phyloP scores from a whole-genome alignment of 2,888 invertebrate genomes.

The Gnatocerus cornutus region DNA sequence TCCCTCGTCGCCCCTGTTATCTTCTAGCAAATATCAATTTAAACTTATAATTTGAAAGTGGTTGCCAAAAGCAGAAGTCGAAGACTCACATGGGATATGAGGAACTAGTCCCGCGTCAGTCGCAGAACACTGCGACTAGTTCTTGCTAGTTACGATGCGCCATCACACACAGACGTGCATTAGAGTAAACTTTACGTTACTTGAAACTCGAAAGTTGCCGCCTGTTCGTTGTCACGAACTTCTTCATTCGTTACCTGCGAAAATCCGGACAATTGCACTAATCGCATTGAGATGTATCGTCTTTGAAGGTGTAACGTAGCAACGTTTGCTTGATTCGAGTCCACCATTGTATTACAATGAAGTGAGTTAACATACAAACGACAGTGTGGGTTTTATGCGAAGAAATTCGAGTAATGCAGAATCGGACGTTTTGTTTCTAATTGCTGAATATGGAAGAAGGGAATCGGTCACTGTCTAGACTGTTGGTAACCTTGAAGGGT shows the following conservation, averaged over 20 bases:
- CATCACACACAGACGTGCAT: conserved; percentile 52
- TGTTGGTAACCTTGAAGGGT: conserved; percentile 13
- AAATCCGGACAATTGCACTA: conserved; percentile 7
- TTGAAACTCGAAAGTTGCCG: conserved; percentile 23
- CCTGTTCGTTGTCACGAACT: conserved; percentile 43
- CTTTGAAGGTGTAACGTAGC: conserved; percentile 5
- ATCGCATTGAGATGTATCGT: conserved; percentile 38
- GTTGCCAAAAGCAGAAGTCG: conserved; percentile 43
- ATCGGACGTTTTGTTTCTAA: background rate
- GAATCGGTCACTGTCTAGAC: conserved; percentile 20
- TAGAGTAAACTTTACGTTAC: conserved; percentile 36
- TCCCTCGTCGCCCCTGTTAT: background rate
- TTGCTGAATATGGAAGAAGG: conserved; percentile 16
- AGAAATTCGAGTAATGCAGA: conserved; percentile 18
- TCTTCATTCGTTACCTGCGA: conserved; percentile 18
- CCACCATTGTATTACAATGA: conserved; percentile 55
- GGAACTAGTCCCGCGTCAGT: conserved; percentile 50
- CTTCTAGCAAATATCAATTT: conserved; percentile 43
- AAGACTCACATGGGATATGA: conserved; percentile 33
- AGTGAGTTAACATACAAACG: conserved; percentile 53
- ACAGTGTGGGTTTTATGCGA: conserved; percentile 19
- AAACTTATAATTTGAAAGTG: conserved; percentile 48
- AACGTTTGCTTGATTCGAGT: background rate
- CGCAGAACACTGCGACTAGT: conserved; percentile 47
- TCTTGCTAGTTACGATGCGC: conserved; percentile 52